These are phyloP conservation scores for Anguilla megastoma DNA, from an alignment of 2,797 vertebrate genomes.

Conservation along the genomic window DNA sequence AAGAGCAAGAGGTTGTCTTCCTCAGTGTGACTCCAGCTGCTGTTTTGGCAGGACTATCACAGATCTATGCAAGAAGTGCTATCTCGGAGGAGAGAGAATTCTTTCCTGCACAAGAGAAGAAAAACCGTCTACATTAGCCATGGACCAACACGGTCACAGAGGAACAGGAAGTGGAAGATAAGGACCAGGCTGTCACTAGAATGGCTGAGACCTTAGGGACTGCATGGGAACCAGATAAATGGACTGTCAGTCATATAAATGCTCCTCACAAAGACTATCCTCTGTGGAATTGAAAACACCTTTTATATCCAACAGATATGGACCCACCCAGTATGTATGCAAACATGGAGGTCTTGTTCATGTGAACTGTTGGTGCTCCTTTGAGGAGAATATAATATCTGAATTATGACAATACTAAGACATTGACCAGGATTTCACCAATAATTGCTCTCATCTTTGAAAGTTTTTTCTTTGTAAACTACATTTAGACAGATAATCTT, in stretches of 20 bases:
- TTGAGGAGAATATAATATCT: not conserved
- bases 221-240: constrained; percentile 15
- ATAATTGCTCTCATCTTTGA: not conserved
- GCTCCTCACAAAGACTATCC: constrained; percentile 9
- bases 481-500: not conserved
- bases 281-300: constrained; percentile 21
- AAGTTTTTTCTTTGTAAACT: not conserved
- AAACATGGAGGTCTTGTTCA: constrained; percentile 16
- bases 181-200: constrained; percentile 20
- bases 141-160: constrained; percentile 14
- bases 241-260: constrained; percentile 32
- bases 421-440: not conserved
- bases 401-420: not conserved
- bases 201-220: not conserved
- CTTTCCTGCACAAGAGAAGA: constrained; percentile 12
- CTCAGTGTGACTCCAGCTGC: constrained; percentile 19
- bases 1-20: constrained; percentile 30
- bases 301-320: not conserved
- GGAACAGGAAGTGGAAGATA: constrained; percentile 18
- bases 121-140: constrained; percentile 29
- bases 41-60: constrained; percentile 33
- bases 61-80: constrained; percentile 22
- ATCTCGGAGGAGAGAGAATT: constrained; percentile 13
- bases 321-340: not conserved
- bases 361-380: not conserved